Base-by-base conservation (phyloP, 2,888 invertebrate species). In the Calephelis perditalis region DNA sequence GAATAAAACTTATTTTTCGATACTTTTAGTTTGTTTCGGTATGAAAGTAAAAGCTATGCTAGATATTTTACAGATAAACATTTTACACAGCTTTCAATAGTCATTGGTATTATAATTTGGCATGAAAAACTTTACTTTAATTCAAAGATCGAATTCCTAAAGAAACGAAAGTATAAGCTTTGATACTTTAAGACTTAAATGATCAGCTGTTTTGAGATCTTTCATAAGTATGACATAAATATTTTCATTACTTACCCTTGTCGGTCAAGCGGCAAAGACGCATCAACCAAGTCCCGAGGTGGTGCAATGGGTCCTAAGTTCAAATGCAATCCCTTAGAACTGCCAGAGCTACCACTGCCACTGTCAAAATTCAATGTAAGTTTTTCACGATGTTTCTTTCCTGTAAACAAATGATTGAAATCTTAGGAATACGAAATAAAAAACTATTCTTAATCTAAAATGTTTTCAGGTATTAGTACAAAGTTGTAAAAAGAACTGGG, bases 261-360 rank as follows among this genome's bases (percentile, higher is more conserved):
- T 81, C 96, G 93, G 80, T 97, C 96, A 68, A 97, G 91, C 67
- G 97, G 96, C 71, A 97, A 92, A 67, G 94, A 92, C 7, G 95
- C 93, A 78, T 97, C 97, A 69, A 97, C 94, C 66, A 94, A 91
- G 78, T 96, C 95, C 65, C 94, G 93, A 58, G 94, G 93, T 62
- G 93, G 93, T 63, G 92, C 92, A 71, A 91, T 86, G 66, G 92
- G 93, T 75, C 92, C 92, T 71, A 96, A 91, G 87, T 96, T 96
- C 74, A 96, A 91, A 73, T 94, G 95, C 73, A 96, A 84, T 76
- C 93, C 93, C 71, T 91, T 82, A 71, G 86, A 79, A 79, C 82
- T 78, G 49, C 85, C 71, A 36, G 85, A 81, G 72, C 86, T 82
- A 78, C 91, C 78, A 80, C 84, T 81, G 74, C 89, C 91, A 66